Percentiles rank a stretch among this genome's conserved stretches.
These are phyloP conservation scores for Procambarus virginalis DNA, from an alignment of 1,140 invertebrate species.

Conservation along the genomic window DNA sequence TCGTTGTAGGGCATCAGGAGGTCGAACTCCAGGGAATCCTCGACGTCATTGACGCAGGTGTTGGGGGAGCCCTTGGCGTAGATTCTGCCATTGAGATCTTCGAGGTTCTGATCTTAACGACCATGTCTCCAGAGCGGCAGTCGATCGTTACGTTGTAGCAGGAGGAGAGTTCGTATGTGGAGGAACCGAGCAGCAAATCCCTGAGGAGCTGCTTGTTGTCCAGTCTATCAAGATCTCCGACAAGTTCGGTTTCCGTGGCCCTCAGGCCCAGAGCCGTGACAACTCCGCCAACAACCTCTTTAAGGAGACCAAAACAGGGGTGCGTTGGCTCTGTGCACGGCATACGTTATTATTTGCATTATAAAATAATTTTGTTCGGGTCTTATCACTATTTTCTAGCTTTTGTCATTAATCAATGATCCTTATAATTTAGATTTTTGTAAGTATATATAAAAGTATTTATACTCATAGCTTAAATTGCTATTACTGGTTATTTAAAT, in stretches of 20 bases:
- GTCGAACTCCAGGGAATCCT: slow-evolving; percentile 74
- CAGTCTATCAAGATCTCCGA: slow-evolving; percentile 94
- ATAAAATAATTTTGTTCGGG: no score
- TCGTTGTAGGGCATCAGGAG: slow-evolving; percentile 75
- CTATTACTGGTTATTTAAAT: no score
- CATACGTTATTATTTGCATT: no score
- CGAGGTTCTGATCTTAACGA: slow-evolving; percentile 76
- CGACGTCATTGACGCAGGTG: slow-evolving; percentile 76
- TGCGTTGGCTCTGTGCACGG: background rate
- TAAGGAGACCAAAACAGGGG: slow-evolving; percentile 24
- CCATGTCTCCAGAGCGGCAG: slow-evolving; percentile 79
- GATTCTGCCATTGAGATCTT: slow-evolving; percentile 77
- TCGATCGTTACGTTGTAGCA: slow-evolving; percentile 96
- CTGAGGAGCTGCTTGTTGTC: slow-evolving; percentile 88
- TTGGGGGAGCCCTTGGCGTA: slow-evolving; percentile 77
- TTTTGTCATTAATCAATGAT: background rate
- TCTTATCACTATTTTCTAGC: background rate
- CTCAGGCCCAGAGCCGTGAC: slow-evolving; percentile 40
- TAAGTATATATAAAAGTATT: no score
- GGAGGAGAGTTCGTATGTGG: slow-evolving; percentile 91
- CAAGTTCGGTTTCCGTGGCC: slow-evolving; percentile 81
- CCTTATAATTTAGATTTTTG: no score
- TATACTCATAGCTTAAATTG: no score
- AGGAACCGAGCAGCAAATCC: slow-evolving; percentile 71
- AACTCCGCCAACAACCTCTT: slow-evolving; percentile 17